Evolutionary conservation across 1,140 invertebrate species (phyloP).

Genomic region (Aleiodes sp.): DNA sequence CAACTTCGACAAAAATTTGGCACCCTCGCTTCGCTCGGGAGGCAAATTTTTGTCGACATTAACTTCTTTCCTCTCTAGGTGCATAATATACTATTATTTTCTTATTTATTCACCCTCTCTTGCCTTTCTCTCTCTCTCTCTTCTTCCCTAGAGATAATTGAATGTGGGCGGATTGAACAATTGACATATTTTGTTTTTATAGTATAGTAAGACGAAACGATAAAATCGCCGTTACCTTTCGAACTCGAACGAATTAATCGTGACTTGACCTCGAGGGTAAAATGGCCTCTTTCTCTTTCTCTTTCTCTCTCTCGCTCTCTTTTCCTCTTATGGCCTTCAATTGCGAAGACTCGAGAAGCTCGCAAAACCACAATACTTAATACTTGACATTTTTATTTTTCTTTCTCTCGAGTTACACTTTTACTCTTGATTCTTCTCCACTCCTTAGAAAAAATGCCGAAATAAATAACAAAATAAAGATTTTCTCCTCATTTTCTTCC

Average conservation of each 20-base stretch:
- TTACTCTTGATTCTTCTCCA: not conserved
- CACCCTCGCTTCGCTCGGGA: no score
- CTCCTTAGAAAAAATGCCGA: not conserved
- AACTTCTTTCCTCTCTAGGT: no score
- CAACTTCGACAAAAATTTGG: no score
- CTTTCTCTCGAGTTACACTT: no score
- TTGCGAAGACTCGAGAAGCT: not conserved
- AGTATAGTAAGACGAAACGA: not conserved
- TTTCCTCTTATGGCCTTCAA: not conserved
- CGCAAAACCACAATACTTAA: not conserved
- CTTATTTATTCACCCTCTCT: not conserved
- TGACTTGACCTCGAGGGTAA: constrained; percentile 10
- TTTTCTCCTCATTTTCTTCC: no score
- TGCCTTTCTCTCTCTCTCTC: not conserved
- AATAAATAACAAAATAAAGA: not conserved
- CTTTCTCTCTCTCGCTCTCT: no score
- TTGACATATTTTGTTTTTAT: not conserved
- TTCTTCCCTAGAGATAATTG: not conserved
- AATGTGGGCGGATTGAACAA: not conserved
- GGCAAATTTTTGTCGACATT: no score
- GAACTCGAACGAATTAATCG: not conserved
- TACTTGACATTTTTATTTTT: not conserved
- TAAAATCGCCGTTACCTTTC: not conserved
- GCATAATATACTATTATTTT: no score
- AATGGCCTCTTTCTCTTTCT: no score